Evolutionary conservation across 1,140 invertebrate species (phyloP).

Genomic region (Drosophila pseudoananassae): DNA sequence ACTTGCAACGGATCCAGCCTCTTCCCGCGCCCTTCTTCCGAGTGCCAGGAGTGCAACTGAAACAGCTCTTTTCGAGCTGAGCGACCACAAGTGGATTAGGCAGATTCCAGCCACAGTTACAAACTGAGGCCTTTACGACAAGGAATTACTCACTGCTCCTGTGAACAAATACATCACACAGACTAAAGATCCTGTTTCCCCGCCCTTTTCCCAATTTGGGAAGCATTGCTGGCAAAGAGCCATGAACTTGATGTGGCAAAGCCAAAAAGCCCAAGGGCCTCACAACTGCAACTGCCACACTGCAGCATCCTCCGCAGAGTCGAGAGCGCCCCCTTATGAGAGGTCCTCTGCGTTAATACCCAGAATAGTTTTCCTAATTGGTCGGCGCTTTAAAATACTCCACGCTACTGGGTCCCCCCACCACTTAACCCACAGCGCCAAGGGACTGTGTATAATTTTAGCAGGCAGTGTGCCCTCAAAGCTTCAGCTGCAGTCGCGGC

Average conservation of each 20-base stretch:
- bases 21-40: too few relatives aligned
- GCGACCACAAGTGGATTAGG: not conserved
- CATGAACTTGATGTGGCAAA: constrained; percentile 21
- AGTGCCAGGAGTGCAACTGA: not conserved
- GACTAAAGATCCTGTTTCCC: too few relatives aligned
- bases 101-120: not conserved
- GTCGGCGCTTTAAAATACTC: constrained; percentile 30
- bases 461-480: constrained; percentile 5
- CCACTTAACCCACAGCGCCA: constrained; percentile 7
- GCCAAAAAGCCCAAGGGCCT: constrained; percentile 6
- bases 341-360: constrained; percentile 27
- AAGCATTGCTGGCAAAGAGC: constrained; percentile 10
- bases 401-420: not conserved
- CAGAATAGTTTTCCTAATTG: constrained; percentile 37
- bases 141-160: too few relatives aligned
- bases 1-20: constrained; percentile 29
- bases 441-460: constrained; percentile 12
- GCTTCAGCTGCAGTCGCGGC: not conserved
- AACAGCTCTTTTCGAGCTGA: constrained; percentile 1
- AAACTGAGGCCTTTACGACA: not conserved
- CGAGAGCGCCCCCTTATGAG: not conserved
- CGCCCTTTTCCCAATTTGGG: not conserved
- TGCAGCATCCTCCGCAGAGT: constrained; percentile 11
- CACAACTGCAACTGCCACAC: constrained; percentile 15
- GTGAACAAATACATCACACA: too few relatives aligned